Conservation (phyloP, 2,888 invertebrate genomes). For the Amiota communis region DNA sequence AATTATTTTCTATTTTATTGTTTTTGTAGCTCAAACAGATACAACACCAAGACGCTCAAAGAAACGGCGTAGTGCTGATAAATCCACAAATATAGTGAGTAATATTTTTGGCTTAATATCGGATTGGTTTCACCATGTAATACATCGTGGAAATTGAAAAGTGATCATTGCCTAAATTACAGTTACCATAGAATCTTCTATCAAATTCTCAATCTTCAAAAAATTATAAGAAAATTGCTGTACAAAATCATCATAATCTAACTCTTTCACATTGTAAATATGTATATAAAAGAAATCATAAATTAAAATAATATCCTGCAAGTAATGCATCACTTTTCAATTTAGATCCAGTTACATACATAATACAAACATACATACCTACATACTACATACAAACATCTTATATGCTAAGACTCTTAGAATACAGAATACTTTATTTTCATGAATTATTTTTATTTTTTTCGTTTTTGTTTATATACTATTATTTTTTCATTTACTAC, state of each 20-base stretch:
- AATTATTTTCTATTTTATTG: background rate
- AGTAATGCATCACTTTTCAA: constrained; percentile 22
- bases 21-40: constrained; percentile 69
- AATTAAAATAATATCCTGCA: too few relatives aligned
- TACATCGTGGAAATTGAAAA: constrained; percentile 52
- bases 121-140: constrained; percentile 47
- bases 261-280: too few relatives aligned
- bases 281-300: too few relatives aligned
- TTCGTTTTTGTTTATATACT: background rate
- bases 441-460: background rate
- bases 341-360: background rate
- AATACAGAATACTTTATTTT: background rate
- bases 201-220: too few relatives aligned
- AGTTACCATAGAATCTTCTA: too few relatives aligned
- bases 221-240: too few relatives aligned
- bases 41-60: constrained; percentile 74
- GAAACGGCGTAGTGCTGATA: constrained; percentile 79
- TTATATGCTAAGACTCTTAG: background rate
- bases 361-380: too few relatives aligned
- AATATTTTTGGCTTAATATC: constrained; percentile 55
- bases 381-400: background rate
- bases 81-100: constrained; percentile 79
- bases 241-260: too few relatives aligned
- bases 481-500: constrained; percentile 14
- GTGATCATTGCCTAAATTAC: constrained; percentile 44